Base-by-base conservation (phyloP, 2,888 invertebrate species). In the Andrena flavipes region DNA sequence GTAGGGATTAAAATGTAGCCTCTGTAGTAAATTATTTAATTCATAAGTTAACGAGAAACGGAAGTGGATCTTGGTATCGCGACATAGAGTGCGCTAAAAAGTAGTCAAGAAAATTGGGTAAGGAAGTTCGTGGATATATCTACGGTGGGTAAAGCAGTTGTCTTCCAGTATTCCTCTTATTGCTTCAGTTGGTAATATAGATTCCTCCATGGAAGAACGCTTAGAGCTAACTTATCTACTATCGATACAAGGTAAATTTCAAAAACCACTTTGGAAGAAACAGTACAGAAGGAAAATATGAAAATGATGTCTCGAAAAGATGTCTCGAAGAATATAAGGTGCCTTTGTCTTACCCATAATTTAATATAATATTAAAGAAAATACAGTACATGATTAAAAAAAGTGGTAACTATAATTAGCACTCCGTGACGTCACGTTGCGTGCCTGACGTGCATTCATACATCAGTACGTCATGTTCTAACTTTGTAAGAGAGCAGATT, bases 31-130 rank as follows among this genome's bases (percentile, higher is more conserved):
- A 54, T 0, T 16, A 30, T 30, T 30, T 2, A 23, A 62, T 30
- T 56, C 5, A 1, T 42, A 8, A 10, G 8, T 54, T 13, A 5
- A 42, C 10, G 1, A 10, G 48, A 64, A 64, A 6, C 10, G 16
- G n/a, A 54, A 42, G 16, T 64, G 13, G 13, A 10, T 20, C 13
- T 30, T 6, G 0, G 4, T 2, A 0, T 2, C n/a, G 6, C 1
- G 23, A 1, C 51, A 8, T 35, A 80, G 74, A 54, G 80, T 8
- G 81, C 74, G 80, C 65, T 65, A 26, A 6, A 13, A 51, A 33
- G 10, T 26, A 16, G 49, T 5, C 7, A 29, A 1, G 8, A 1
- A 26, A 26, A n/a, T 8, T 13, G 20, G 10, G 0, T 16, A 20
- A 7, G 5, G 23, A 49, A 16, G 33, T 48, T n/a, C 3, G 0